Conservation (phyloP, 53 echinoderm and acorn worm species). For the Apostichopus leukothele region DNA sequence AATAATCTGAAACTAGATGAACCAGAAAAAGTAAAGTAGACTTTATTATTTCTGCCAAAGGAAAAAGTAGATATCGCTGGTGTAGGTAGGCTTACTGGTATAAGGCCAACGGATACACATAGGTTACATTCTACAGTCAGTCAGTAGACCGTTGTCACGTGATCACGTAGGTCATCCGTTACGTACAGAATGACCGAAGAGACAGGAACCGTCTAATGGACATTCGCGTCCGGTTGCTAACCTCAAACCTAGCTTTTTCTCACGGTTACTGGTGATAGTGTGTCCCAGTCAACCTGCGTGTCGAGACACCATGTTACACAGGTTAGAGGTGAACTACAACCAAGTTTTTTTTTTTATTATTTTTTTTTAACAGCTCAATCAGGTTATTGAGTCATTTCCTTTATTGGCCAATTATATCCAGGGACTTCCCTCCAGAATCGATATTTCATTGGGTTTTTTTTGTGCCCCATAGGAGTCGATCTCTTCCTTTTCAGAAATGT, state of each 20-base stretch:
- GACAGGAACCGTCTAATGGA: constrained; percentile 37
- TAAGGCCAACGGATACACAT: not conserved
- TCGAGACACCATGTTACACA: constrained; percentile 36
- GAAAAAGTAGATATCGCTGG: no score
- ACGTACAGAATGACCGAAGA: not conserved
- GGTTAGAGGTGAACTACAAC: not conserved
- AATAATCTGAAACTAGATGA: no score
- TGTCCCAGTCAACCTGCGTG: constrained; percentile 27
- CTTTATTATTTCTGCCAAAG: no score
- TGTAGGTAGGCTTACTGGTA: no score
- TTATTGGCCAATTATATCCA: constrained; percentile 39
- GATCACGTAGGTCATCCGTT: not conserved
- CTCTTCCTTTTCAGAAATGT: constrained; percentile 42
- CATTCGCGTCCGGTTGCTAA: constrained; percentile 17
- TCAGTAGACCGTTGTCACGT: not conserved
- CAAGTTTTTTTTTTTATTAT: not conserved
- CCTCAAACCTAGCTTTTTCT: constrained; percentile 6
- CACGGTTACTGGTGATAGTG: constrained; percentile 28
- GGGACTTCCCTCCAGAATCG: constrained; percentile 25
- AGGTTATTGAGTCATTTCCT: constrained; percentile 36
- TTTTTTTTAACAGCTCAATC: constrained; percentile 2
- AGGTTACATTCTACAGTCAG: not conserved
- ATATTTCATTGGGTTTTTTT: not conserved
- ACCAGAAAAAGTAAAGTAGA: no score
- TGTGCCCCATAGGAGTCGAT: not conserved